A percentile compares a stretch with the other conserved stretches of the same genome.
These are phyloP conservation scores for Fregata magnificens DNA, from an alignment of 2,113 vertebrate genomes.

Conservation along the genomic window DNA sequence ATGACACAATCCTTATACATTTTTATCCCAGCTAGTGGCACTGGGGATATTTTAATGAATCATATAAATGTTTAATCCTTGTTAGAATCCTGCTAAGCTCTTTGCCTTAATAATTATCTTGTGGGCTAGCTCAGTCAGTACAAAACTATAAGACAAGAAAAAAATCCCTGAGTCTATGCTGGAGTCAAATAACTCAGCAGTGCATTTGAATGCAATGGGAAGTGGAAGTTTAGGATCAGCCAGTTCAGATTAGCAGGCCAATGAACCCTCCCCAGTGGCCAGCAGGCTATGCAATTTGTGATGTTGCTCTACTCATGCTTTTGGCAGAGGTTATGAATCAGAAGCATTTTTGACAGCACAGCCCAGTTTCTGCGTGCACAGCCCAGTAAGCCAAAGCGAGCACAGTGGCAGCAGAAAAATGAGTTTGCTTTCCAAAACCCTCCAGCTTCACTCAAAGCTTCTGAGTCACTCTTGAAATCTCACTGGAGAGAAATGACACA, in stretches of 20 bases:
- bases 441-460: neutral
- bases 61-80: slow-evolving; percentile 22
- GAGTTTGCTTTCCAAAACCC: neutral
- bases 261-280: neutral
- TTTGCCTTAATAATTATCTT: slow-evolving; percentile 34
- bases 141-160: slow-evolving; percentile 31
- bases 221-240: slow-evolving; percentile 41
- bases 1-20: neutral
- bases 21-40: slow-evolving; percentile 29
- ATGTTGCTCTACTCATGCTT: neutral
- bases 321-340: slow-evolving; percentile 20
- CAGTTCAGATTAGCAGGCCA: slow-evolving; percentile 33
- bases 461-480: neutral
- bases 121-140: neutral
- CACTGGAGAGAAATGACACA: neutral
- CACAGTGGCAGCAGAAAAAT: neutral
- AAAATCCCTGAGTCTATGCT: neutral
- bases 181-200: slow-evolving; percentile 17
- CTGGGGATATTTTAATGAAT: slow-evolving; percentile 17
- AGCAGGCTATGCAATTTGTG: neutral
- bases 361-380: neutral
- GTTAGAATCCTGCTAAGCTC: slow-evolving; percentile 30
- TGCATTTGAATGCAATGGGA: slow-evolving; percentile 32
- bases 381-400: neutral
- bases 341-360: slow-evolving; percentile 18